phyloP scores from a whole-genome alignment of 2,113 vertebrate species.

The Heterotilapia buettikoferi region DNA sequence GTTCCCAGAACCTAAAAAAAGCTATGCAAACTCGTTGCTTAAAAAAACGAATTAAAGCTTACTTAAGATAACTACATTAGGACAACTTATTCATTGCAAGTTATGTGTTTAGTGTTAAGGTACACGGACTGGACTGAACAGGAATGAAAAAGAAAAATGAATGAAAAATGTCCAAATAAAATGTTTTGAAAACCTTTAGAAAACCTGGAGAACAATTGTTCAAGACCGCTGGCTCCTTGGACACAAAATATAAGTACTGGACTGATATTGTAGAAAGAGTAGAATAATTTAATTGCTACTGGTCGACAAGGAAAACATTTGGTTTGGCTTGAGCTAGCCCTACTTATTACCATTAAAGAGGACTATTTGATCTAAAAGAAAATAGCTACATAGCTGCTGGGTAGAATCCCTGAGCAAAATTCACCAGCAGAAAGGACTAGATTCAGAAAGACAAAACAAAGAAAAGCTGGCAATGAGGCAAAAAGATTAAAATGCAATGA shows the following conservation, averaged over 20 bases:
- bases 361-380: neutral
- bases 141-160: neutral
- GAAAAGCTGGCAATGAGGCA: neutral
- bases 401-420: neutral
- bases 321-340: neutral
- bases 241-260: neutral
- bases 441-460: neutral
- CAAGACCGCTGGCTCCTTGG: neutral
- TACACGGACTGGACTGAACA: neutral
- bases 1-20: neutral
- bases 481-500: slow-evolving; percentile 4
- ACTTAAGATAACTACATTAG: neutral
- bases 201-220: neutral
- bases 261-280: neutral
- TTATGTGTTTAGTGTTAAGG: neutral
- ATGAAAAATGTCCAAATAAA: neutral
- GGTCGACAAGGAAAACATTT: rapidly evolving
- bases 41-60: rapidly evolving
- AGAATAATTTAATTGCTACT: neutral
- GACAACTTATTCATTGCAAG: neutral
- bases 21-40: neutral
- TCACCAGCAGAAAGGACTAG: neutral
- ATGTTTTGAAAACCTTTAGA: neutral
- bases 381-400: neutral
- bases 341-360: neutral